phyloP scores from a whole-genome alignment of 2,888 invertebrate species.

The Folsomia manolachei region DNA sequence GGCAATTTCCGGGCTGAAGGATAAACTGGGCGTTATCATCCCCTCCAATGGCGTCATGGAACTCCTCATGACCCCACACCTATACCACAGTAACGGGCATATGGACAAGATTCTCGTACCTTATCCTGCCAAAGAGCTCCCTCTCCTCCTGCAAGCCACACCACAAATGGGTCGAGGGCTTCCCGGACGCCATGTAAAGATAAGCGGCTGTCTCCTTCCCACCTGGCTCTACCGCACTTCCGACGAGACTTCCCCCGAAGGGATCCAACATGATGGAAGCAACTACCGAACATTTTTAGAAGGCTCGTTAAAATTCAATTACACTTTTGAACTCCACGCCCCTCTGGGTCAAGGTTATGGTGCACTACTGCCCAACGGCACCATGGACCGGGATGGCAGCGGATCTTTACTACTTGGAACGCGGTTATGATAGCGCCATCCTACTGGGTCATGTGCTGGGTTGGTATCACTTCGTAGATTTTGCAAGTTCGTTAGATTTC shows the following conservation, averaged over 20 bases:
- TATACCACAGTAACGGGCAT: not conserved
- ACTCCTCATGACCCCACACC: not conserved
- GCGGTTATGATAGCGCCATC: slow-evolving; percentile 18
- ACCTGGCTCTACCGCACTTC: slow-evolving; percentile 9
- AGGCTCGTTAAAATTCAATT: slow-evolving; percentile 18
- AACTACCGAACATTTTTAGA: slow-evolving; percentile 11
- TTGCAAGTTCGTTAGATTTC: not conserved
- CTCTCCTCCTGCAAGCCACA: not conserved
- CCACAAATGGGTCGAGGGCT: slow-evolving; percentile 4
- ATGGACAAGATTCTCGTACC: not conserved
- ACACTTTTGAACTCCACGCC: slow-evolving; percentile 18
- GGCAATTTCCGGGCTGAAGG: not conserved
- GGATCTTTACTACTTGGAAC: slow-evolving; percentile 17
- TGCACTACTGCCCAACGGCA: slow-evolving; percentile 20
- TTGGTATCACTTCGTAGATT: slow-evolving; percentile 7
- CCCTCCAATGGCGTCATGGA: not conserved
- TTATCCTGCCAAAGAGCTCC: not conserved
- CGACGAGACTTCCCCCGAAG: not conserved
- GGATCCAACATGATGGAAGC: slow-evolving; percentile 14
- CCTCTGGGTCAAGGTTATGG: slow-evolving; percentile 18
- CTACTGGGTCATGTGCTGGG: slow-evolving; percentile 10
- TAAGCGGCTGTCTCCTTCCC: slow-evolving; percentile 12
- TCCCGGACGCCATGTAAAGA: slow-evolving; percentile 12
- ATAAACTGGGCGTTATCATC: not conserved
- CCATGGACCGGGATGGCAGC: slow-evolving; percentile 26